Evolutionary conservation across 2,113 vertebrate species (phyloP), one percentile per base, ranked within the genome.

Genomic region (Megaleporinus macrocephalus): DNA sequence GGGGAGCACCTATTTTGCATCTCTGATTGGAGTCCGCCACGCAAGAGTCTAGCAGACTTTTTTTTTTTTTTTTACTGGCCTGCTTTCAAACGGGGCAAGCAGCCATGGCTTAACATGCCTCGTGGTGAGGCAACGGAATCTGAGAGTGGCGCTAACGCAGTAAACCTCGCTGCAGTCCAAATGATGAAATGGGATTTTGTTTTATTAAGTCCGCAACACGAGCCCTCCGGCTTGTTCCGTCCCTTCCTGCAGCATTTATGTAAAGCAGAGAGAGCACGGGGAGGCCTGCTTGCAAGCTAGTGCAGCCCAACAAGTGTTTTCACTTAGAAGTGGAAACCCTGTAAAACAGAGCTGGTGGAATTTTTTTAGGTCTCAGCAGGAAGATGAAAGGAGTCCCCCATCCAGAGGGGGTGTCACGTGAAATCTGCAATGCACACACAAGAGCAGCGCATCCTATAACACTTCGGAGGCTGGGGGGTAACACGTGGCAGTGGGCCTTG

Each of bases 221-320:
- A 86, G 84, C 83, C 88, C 85, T 66, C 65, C 57, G 76, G 89
- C 88, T 74, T 88, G 87, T 91, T 90, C 89, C 82, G 82, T 92
- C 84, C 86, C 79, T 79, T 87, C 85, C 72, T 84, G 81, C 79
- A 78, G 80, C 72, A 59, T 82, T 87, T 81, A 86, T 80, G 71
- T 69, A 73, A 83, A 80, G 73, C 63, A 77, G 68, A 70, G 12
- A 47, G 49, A 41, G 75, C 73, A 47, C 15, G 49, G 63, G 51
- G 76, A 59, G 27, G 33, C 33, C 57, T 20, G 51, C 73, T 36
- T 76, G n/a, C 18, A 18, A 75, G 26, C 11, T 61, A 62, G 62
- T 16, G 61, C 18, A 15, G 68, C 30, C 63, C 75, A 10, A 68
- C 61, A 80, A 73, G 49, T 76, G 65, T 79, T 75, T 76, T 78